A percentile compares a stretch with the other conserved stretches of the same genome.
Evolutionary conservation across 1,140 invertebrate genomes (phyloP).

Genomic region (Pomacea maculata): DNA sequence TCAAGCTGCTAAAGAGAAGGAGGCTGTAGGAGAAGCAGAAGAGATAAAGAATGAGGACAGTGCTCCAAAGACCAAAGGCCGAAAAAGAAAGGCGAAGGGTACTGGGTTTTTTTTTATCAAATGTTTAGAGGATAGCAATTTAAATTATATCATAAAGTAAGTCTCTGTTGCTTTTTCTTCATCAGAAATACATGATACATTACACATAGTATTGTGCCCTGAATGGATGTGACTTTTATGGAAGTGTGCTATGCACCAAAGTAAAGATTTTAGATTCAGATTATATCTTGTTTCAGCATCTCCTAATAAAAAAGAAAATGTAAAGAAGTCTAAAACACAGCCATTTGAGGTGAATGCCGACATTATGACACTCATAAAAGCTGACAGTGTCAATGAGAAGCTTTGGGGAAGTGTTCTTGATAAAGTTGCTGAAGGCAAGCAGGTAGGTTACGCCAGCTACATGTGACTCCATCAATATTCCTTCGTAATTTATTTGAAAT

Average conservation of each 20-base stretch:
- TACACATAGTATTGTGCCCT: no score
- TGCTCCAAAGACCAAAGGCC: slow-evolving; percentile 33
- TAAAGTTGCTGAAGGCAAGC: slow-evolving; percentile 46
- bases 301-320: slow-evolving; percentile 16
- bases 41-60: slow-evolving; percentile 29
- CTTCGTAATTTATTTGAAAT: no score
- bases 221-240: no score
- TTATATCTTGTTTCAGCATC: not conserved
- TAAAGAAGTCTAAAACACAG: slow-evolving; percentile 66
- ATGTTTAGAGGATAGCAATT: no score
- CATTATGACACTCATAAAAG: slow-evolving; percentile 69
- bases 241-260: no score
- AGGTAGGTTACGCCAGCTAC: slow-evolving; percentile 34
- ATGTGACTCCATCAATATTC: not conserved
- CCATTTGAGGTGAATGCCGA: slow-evolving; percentile 67
- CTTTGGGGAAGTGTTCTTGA: slow-evolving; percentile 73
- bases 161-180: no score
- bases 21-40: slow-evolving; percentile 36
- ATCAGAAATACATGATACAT: no score
- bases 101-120: not conserved
- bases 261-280: no score
- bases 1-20: slow-evolving; percentile 66
- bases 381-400: slow-evolving; percentile 74
- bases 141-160: no score
- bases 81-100: slow-evolving; percentile 42